A percentile compares a stretch with the other conserved stretches of the same genome.
Conservation (phyloP, 2,113 vertebrate species). For the Stomatorhinus ivindoensis region DNA sequence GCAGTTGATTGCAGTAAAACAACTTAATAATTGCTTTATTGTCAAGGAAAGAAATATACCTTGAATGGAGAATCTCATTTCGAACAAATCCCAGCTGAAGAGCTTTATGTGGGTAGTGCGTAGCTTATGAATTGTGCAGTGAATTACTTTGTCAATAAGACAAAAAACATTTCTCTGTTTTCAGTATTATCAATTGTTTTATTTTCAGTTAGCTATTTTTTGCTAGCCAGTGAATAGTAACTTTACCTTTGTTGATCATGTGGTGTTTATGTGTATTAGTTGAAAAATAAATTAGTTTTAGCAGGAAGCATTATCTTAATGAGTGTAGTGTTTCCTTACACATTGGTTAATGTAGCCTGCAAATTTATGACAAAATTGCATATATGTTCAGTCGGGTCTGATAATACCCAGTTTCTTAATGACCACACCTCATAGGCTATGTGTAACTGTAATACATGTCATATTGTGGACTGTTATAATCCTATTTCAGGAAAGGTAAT, state of each 20-base stretch:
- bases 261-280: background rate
- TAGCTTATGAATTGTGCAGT: background rate
- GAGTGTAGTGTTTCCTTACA: background rate
- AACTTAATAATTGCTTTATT: background rate
- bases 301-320: background rate
- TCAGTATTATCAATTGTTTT: background rate
- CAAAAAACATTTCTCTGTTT: background rate
- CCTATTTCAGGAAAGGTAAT: background rate
- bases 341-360: background rate
- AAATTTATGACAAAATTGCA: background rate
- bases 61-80: background rate
- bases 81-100: background rate
- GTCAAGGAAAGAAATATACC: background rate
- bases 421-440: background rate
- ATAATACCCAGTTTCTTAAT: background rate
- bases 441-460: background rate
- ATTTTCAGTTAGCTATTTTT: background rate
- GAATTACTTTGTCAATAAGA: background rate
- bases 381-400: background rate
- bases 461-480: background rate
- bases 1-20: background rate
- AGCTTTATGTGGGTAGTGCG: background rate
- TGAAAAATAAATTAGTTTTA: background rate
- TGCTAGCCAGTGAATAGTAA: background rate
- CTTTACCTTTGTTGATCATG: background rate